A percentile compares a stretch with the other conserved stretches of the same genome.
Conservation (phyloP, 2,113 vertebrate species). For the Pogona vitticeps region DNA sequence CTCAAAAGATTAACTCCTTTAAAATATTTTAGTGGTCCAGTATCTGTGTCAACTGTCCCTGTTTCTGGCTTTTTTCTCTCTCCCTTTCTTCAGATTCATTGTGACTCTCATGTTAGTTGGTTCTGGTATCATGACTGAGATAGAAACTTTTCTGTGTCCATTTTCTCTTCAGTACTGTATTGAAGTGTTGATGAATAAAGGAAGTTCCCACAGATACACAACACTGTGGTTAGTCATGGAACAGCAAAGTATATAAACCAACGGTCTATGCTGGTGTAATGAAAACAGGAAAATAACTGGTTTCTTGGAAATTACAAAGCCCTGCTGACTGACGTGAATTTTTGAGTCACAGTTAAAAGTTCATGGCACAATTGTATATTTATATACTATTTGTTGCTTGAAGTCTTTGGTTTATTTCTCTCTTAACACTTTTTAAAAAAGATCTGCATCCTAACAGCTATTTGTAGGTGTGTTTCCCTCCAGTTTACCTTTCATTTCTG, state of each 20-base stretch:
- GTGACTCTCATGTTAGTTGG: background rate
- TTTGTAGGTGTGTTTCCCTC: slow-evolving; percentile 50
- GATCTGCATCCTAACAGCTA: slow-evolving; percentile 56
- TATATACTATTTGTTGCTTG: slow-evolving; percentile 30
- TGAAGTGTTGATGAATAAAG: background rate
- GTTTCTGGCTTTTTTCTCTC: too few relatives aligned
- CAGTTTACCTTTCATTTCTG: slow-evolving; percentile 66
- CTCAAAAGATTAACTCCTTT: too few relatives aligned
- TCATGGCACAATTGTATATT: slow-evolving; percentile 42
- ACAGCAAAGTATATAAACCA: background rate
- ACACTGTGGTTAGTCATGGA: slow-evolving; percentile 2
- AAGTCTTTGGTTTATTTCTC: background rate
- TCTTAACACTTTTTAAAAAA: slow-evolving; percentile 62
- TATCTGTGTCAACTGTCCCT: too few relatives aligned
- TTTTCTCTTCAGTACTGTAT: background rate
- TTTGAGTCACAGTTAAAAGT: slow-evolving; percentile 52
- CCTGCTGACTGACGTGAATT: slow-evolving; percentile 41
- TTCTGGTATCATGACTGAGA: background rate
- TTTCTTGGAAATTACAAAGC: slow-evolving; percentile 50
- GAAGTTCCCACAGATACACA: background rate
- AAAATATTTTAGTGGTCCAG: too few relatives aligned
- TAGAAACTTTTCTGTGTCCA: background rate
- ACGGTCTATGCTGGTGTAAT: background rate
- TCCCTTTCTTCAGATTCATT: too few relatives aligned
- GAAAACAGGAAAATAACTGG: slow-evolving; percentile 42